phyloP scores from a whole-genome alignment of 2,113 vertebrate species.

The Macaca nemestrina region DNA sequence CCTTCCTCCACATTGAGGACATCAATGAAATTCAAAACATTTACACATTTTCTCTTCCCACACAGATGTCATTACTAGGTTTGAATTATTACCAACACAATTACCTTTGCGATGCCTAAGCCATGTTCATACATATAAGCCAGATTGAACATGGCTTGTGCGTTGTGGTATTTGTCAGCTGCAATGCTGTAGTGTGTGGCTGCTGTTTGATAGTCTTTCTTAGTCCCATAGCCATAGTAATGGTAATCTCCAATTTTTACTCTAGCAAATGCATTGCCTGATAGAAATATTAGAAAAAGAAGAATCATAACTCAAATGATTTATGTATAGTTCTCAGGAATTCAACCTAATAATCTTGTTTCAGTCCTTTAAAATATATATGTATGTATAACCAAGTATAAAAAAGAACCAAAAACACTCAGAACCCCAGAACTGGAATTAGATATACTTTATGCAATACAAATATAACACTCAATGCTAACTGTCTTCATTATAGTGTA shows the following conservation, averaged over 20 bases:
- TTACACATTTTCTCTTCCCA: background rate
- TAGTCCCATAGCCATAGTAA: slow-evolving; percentile 79
- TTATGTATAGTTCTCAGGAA: background rate
- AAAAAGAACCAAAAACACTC: background rate
- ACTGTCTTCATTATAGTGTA: background rate
- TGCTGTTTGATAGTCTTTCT: slow-evolving; percentile 75
- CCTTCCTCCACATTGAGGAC: background rate
- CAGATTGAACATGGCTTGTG: slow-evolving; percentile 83
- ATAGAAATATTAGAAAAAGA: slow-evolving; percentile 59
- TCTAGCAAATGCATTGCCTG: slow-evolving; percentile 80
- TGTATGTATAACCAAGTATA: background rate
- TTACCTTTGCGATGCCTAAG: slow-evolving; percentile 80
- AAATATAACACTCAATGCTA: background rate
- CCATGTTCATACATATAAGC: slow-evolving; percentile 82
- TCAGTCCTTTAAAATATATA: background rate
- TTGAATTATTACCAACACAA: background rate
- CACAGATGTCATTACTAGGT: background rate
- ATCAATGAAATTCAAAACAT: slow-evolving; percentile 20
- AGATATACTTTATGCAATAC: background rate
- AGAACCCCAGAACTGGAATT: background rate
- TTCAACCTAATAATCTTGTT: background rate
- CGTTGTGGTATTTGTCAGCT: slow-evolving; percentile 71
- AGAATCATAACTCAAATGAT: slow-evolving; percentile 1
- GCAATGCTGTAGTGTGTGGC: slow-evolving; percentile 78
- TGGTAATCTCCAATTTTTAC: slow-evolving; percentile 82